Evolutionary conservation across 1,140 invertebrate species (phyloP).

Genomic region (Polypedilum vanderplanki): DNA sequence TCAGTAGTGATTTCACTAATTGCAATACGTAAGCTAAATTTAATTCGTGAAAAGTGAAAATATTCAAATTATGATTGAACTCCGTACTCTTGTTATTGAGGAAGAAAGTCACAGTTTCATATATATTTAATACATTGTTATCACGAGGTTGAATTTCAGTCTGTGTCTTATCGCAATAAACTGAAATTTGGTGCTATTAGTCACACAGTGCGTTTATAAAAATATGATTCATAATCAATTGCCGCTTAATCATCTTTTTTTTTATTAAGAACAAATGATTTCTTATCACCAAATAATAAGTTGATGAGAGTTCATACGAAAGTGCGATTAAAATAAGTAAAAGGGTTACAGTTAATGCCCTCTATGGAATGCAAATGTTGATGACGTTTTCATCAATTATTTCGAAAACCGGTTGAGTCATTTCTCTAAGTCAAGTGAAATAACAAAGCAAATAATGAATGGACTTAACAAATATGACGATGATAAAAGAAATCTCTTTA

Average conservation of each 20-base stretch:
- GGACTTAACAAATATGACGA: not conserved
- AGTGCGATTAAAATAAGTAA: not conserved
- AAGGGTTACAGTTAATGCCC: not conserved
- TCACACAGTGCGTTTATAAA: not conserved
- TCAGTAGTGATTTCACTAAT: not conserved
- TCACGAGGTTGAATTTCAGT: not conserved
- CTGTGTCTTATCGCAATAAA: not conserved
- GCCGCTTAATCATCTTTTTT: not conserved
- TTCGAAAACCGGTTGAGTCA: not conserved
- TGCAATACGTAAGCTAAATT: not conserved
- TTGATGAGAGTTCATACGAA: not conserved
- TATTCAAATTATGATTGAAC: not conserved
- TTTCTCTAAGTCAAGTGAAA: not conserved
- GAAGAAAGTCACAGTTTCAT: not conserved
- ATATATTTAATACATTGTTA: not conserved
- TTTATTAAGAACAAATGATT: not conserved
- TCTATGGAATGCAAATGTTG: not conserved
- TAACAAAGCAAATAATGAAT: not conserved
- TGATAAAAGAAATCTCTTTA: too few species aligned
- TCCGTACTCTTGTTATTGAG: not conserved
- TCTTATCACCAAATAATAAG: not conserved
- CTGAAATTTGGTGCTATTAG: not conserved
- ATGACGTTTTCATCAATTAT: not conserved
- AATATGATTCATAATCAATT: too few species aligned
- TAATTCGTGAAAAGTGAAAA: not conserved